Conservation (phyloP, 2,797 vertebrate species). For the Otolemur crassicaudatus region DNA sequence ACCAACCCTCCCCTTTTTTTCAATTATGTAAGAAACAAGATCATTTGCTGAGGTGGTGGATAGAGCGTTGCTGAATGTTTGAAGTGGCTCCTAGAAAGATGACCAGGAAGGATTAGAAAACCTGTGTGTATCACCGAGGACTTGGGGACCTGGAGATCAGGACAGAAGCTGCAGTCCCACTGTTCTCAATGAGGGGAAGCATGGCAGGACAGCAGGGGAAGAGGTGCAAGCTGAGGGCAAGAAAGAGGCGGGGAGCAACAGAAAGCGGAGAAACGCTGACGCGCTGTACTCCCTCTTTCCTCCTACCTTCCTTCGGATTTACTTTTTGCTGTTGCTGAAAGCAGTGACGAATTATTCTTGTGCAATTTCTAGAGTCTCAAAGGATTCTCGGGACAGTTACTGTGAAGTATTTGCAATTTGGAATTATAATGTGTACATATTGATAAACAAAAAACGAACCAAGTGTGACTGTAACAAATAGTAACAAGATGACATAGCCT, state of each 20-base stretch:
- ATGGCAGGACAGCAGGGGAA: not conserved
- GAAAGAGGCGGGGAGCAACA: not conserved
- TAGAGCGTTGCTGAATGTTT: not conserved
- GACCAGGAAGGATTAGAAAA: not conserved
- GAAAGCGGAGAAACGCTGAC: not conserved
- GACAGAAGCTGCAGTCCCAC: not conserved
- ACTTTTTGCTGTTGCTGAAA: constrained; percentile 28
- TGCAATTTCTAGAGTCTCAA: not conserved
- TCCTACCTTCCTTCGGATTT: not conserved
- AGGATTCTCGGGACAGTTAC: not conserved
- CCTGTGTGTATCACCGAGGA: not conserved
- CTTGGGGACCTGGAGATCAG: not conserved
- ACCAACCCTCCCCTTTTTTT: no score
- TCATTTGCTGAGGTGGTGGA: not conserved
- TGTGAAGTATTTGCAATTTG: not conserved
- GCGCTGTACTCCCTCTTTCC: not conserved
- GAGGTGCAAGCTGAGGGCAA: not conserved
- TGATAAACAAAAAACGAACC: constrained; percentile 14
- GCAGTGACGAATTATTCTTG: constrained; percentile 31
- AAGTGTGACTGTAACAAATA: not conserved
- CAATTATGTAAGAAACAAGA: not conserved
- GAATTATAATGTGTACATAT: constrained; percentile 9
- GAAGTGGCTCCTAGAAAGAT: not conserved
- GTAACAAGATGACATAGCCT: not conserved
- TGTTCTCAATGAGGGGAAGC: not conserved